Conservation (phyloP, 2,797 vertebrate species). For the Crenuchus spilurus region DNA sequence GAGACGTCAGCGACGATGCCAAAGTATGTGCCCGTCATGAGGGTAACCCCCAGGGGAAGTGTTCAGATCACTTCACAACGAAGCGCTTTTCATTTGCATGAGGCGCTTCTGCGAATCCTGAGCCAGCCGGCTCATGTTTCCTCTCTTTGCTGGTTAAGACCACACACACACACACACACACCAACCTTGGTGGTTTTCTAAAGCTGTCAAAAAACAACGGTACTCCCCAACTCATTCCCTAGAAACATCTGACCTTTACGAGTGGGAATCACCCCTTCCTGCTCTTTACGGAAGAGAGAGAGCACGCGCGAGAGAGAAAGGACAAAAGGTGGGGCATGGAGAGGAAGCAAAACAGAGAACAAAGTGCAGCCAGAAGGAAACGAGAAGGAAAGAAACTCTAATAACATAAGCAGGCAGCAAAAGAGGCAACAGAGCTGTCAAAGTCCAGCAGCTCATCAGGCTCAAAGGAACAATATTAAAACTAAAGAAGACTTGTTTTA, state of each 20-base stretch:
- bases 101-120: constrained; percentile 40
- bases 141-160: constrained; percentile 34
- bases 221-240: constrained; percentile 13
- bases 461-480: no score
- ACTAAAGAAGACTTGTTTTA: no score
- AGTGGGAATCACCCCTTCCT: constrained; percentile 24
- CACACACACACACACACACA: background rate
- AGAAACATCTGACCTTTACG: background rate
- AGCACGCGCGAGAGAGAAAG: constrained; percentile 30
- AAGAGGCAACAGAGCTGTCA: background rate
- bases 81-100: constrained; percentile 44
- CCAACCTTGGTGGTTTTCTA: constrained; percentile 7
- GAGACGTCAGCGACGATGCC: constrained; percentile 8
- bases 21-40: constrained; percentile 2
- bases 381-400: background rate
- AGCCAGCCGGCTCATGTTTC: constrained; percentile 32
- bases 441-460: background rate
- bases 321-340: constrained; percentile 14
- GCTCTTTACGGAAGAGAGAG: background rate
- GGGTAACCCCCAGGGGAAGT: constrained; percentile 52
- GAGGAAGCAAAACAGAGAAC: constrained; percentile 45
- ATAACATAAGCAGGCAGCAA: background rate
- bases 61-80: constrained; percentile 14
- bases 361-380: constrained; percentile 35
- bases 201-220: background rate